Evolutionary conservation across 2,888 invertebrate species (phyloP), one percentile per base, ranked within the genome.

Genomic region (Nycteola revayana): DNA sequence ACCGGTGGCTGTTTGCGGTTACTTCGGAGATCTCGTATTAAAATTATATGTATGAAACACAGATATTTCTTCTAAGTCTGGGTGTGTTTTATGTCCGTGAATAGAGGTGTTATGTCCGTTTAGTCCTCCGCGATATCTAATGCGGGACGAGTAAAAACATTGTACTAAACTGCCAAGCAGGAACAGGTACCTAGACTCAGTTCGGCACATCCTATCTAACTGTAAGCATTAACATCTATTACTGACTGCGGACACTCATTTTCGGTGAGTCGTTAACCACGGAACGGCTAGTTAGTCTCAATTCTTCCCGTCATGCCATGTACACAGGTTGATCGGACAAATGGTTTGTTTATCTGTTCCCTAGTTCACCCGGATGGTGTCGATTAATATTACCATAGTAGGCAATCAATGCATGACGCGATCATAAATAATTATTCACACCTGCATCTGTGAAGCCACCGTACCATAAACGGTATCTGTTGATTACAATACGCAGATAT

Each of bases 401-500:
- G 48, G 43, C 25, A 42, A 50, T 57, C 39, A 51, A 51, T 46
- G 54, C 58, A 42, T 53, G 42, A 51, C 41, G 39, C 32, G 33
- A 36, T 38, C 30, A 11, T 48, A 50, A 45, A 44, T 57, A 53
- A 50, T 57, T 46, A 53, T 50, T 43, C 43, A 57, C 56, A 56
- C 56, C 56, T 56, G 56, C 48, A 50, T 29, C 32, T 11, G 27
- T 36, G 31, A 30, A 34, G 40, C 38, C 41, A 43, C 26, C 54
- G 25, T 42, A 53, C 34, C 56, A 46, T 57, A 54, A 14, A 56
- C 44, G 45, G 43, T 53, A 42, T 42, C 29, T 18, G 36, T 32
- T 47, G 36, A 40, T 44, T 49, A 54, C 32, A 50, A 55, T 51
- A 48, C 39, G 36, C 14, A 14, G 39, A 55, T 54, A 36, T 42